A percentile compares a stretch with the other conserved stretches of the same genome.
These are phyloP conservation scores for Ceratothoa steindachneri DNA, from an alignment of 2,888 invertebrate genomes.

Conservation along the genomic window DNA sequence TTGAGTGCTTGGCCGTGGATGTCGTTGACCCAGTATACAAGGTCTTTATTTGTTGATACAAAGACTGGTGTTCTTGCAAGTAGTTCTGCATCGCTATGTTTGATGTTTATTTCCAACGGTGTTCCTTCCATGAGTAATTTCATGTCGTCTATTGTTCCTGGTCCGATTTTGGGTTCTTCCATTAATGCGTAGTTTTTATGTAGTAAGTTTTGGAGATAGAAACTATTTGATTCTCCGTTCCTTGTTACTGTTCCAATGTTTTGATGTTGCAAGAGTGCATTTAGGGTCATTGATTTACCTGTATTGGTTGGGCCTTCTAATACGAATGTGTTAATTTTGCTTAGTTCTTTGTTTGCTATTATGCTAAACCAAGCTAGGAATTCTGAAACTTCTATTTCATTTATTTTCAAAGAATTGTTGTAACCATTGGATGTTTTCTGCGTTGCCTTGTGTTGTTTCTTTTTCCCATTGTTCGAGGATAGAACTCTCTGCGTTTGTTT, in stretches of 20 bases:
- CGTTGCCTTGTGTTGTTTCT: neutral
- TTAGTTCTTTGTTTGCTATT: neutral
- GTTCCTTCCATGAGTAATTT: neutral
- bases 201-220: neutral
- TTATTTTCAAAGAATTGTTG: neutral
- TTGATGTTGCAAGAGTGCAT: neutral
- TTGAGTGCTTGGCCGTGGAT: neutral
- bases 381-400: neutral
- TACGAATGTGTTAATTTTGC: constrained; percentile 4
- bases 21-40: neutral
- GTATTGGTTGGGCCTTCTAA: constrained; percentile 7
- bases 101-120: neutral
- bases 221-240: neutral
- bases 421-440: neutral
- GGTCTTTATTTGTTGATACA: neutral
- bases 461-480: neutral
- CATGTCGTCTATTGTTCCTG: neutral
- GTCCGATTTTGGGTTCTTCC: neutral
- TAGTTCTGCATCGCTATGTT: neutral
- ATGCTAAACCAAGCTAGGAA: neutral
- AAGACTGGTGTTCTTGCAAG: neutral
- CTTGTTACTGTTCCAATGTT: neutral
- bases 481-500: neutral
- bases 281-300: neutral
- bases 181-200: neutral